Evolutionary conservation across 2,888 invertebrate genomes (phyloP).

Genomic region (Nomada fabriciana): DNA sequence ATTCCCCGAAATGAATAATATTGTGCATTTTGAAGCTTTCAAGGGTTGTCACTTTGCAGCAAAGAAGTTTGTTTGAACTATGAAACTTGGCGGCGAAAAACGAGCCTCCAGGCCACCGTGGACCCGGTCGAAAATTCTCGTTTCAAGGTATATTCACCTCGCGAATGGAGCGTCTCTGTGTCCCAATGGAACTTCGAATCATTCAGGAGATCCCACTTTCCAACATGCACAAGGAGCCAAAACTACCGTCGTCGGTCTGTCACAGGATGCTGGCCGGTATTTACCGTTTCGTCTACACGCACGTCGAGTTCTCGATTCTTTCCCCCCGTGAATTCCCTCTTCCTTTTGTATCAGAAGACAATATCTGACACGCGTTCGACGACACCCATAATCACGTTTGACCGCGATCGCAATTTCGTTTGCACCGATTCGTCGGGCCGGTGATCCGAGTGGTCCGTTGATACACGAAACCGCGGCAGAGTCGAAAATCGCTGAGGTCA

Average conservation of each 20-base stretch:
- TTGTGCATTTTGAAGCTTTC: too few relatives aligned
- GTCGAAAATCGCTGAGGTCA: constrained; percentile 14
- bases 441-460: not conserved
- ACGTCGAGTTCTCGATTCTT: constrained; percentile 10
- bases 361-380: not conserved
- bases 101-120: not conserved
- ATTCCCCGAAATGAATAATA: too few relatives aligned
- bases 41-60: too few relatives aligned
- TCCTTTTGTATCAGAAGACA: not conserved
- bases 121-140: not conserved
- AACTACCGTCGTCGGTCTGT: not conserved
- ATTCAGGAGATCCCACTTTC: constrained; percentile 45
- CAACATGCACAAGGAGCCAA: constrained; percentile 7
- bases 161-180: not conserved
- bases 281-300: constrained; percentile 32
- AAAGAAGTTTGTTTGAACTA: too few relatives aligned
- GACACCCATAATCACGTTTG: constrained; percentile 2
- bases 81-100: not conserved
- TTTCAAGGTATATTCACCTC: constrained; percentile 21
- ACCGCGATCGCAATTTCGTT: not conserved
- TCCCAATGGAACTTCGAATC: constrained; percentile 21
- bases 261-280: constrained; percentile 25
- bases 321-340: not conserved
- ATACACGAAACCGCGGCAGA: not conserved
- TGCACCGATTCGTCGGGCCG: not conserved